Evolutionary conservation across 1,140 invertebrate species (phyloP).

Genomic region (Drosophila melanogaster): DNA sequence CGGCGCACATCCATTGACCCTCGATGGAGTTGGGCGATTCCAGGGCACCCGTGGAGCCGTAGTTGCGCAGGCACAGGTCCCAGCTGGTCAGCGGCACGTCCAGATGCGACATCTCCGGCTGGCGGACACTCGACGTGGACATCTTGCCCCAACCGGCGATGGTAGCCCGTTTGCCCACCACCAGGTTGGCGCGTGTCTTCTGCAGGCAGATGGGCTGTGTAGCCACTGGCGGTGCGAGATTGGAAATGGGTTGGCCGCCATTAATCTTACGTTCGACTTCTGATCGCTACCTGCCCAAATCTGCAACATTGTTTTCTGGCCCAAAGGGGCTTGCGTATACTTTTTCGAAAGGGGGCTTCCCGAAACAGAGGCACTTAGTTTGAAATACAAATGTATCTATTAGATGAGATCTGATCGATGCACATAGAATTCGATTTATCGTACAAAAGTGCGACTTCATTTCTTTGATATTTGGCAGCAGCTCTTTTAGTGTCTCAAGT

Average conservation of each 20-base stretch:
- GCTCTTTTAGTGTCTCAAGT: too few species aligned
- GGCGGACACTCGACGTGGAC: conserved; percentile 74
- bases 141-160: conserved; percentile 84
- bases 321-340: background rate
- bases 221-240: conserved; percentile 80
- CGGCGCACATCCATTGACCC: conserved; percentile 88
- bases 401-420: too few species aligned
- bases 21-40: conserved; percentile 85
- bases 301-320: conserved; percentile 54
- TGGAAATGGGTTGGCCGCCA: conserved; percentile 8
- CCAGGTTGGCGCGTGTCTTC: conserved; percentile 84
- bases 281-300: conserved; percentile 11
- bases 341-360: background rate
- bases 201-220: conserved; percentile 86
- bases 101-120: conserved; percentile 81
- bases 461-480: too few species aligned
- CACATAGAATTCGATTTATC: too few species aligned
- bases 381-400: too few species aligned
- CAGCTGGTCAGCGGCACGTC: conserved; percentile 82
- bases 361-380: too few species aligned
- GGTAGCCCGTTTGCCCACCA: conserved; percentile 85
- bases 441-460: too few species aligned
- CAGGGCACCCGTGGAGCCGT: conserved; percentile 79
- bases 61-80: conserved; percentile 82
- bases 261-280: conserved; percentile 24